Percentiles rank a stretch among this genome's conserved stretches.
Evolutionary conservation across 1,140 invertebrate species (phyloP).

Genomic region (Drosophila bipectinata): DNA sequence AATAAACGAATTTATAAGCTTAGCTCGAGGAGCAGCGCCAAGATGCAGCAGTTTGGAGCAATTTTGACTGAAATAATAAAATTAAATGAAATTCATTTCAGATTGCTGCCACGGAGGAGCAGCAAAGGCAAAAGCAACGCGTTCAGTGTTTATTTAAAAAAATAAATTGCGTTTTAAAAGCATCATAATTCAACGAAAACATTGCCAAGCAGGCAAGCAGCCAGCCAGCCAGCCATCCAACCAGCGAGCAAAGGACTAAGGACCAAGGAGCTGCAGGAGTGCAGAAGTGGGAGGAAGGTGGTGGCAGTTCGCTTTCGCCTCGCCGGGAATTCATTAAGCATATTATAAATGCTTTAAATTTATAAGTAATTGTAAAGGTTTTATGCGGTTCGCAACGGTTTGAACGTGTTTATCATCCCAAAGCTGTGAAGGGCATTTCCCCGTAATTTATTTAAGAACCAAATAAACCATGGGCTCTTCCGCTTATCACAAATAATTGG

Average conservation of each 20-base stretch:
- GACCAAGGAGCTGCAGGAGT: conserved; percentile 6
- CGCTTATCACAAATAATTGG: conserved; percentile 68
- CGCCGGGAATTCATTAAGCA: conserved; percentile 77
- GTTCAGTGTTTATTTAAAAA: conserved; percentile 76
- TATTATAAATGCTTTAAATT: conserved; percentile 78
- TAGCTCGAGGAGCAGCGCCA: conserved; percentile 31
- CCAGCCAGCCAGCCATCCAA: conserved; percentile 10
- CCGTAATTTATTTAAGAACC: conserved; percentile 71
- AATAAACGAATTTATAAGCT: conserved; percentile 71
- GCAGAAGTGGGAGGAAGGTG: neutral
- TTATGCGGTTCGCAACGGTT: conserved; percentile 67
- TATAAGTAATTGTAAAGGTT: conserved; percentile 81
- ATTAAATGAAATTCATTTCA: conserved; percentile 79
- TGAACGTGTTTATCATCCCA: conserved; percentile 77
- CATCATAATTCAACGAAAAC: conserved; percentile 81
- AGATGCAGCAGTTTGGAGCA: conserved; percentile 44
- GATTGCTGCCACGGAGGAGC: conserved; percentile 57
- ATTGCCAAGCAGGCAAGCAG: conserved; percentile 48
- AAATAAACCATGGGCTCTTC: conserved; percentile 52
- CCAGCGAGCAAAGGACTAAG: conserved; percentile 20
- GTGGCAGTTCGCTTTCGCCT: conserved; percentile 35
- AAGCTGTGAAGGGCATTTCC: conserved; percentile 35
- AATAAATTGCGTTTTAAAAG: conserved; percentile 81
- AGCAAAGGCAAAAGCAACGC: conserved; percentile 10
- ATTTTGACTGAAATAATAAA: conserved; percentile 80